A percentile compares a stretch with the other conserved stretches of the same genome.
phyloP scores from a whole-genome alignment of 2,888 invertebrate species.

The Mesorhabditis spiculigera region DNA sequence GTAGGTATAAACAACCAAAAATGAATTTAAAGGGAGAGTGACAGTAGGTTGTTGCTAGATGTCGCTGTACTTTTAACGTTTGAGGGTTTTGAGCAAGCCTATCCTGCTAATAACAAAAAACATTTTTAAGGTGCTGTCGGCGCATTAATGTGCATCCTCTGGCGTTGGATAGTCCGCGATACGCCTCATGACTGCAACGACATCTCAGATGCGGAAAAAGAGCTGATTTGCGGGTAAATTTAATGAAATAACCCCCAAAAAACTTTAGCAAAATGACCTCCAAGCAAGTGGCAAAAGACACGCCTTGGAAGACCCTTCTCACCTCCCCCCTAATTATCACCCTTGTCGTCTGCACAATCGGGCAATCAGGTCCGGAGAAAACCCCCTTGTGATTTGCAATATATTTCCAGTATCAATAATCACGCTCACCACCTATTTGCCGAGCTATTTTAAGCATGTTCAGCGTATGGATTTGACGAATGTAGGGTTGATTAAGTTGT shows the following conservation, averaged over 20 bases:
- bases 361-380: neutral
- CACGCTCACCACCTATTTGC: constrained; percentile 1
- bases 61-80: too few species aligned
- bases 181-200: neutral
- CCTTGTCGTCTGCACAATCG: constrained; percentile 3
- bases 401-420: neutral
- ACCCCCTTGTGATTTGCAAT: neutral
- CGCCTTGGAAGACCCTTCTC: neutral
- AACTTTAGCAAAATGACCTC: neutral
- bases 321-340: neutral
- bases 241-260: neutral
- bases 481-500: too few species aligned
- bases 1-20: neutral
- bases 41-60: too few species aligned
- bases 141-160: neutral
- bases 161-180: neutral
- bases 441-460: neutral
- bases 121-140: neutral
- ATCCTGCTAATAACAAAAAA: neutral
- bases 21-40: neutral
- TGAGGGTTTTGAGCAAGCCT: too few species aligned
- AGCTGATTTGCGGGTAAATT: neutral
- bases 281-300: neutral
- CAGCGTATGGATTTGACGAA: constrained; percentile 1
- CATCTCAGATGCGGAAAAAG: neutral